Base-by-base conservation (phyloP, 2,797 vertebrate species). In the Orientallactaga sibirica region DNA sequence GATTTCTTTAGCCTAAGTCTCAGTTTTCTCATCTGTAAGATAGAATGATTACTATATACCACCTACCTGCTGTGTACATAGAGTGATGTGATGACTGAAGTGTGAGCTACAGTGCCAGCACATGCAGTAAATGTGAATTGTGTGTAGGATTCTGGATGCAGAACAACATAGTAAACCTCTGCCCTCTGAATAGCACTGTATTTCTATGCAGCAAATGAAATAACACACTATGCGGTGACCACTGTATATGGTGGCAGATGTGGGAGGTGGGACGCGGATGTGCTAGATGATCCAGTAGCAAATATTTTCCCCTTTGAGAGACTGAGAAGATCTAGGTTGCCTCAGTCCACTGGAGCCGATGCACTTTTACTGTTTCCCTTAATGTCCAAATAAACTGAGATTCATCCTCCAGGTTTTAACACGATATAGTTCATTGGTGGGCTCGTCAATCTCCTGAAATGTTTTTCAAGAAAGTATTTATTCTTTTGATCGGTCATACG, bases 321-420 rank as follows among this genome's bases (percentile, higher is more conserved):
- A 3, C 4, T 52, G 19, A 66, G 22, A 52, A 18, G 22, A 5
- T n/a, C 2, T 20, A 19, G 37, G 3, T 4, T 33, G 8, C 3
- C 37, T 0, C 3, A 1, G 8, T 1, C 0, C 16, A 27, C 9
- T 14, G 3, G 15, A 73, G 2, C 52, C 9, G 33, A 19, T 15
- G 15, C 1, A 4, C 3, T 18, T 15, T 10, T 4, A n/a, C 10
- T 29, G 22, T 25, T 74, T 37, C 25, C 41, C 58, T 48, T 33
- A 67, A 27, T 18, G 2, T 33, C 5, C 22, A 58, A n/a, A 33
- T 16, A 8, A 6, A 61, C 6, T 29, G 27, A 75, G 7, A 11
- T 64, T 74, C 66, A 22, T 41, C 37, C 20, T 79, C 16, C 0
- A 11, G 33, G n/a, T 20, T 52, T 88, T 22, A 19, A 12, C 43